Conservation (phyloP, 2,113 vertebrate species). For the Prietella phreatophila region DNA sequence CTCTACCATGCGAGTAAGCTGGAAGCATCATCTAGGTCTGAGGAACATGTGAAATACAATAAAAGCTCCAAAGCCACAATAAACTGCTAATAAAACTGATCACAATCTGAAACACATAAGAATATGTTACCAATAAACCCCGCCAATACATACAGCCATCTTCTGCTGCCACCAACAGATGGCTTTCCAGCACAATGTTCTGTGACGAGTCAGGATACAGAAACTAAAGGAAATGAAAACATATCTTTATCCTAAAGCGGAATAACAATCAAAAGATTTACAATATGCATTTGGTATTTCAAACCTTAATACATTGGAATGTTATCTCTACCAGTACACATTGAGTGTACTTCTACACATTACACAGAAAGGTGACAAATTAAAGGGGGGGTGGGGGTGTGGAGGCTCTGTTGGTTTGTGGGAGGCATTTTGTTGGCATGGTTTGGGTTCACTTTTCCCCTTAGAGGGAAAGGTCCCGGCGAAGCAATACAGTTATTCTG, state of each 20-base stretch:
- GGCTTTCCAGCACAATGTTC: conserved; percentile 73
- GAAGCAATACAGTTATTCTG: background rate
- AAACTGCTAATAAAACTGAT: background rate
- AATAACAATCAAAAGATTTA: background rate
- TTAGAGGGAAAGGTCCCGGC: background rate
- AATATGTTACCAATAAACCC: conserved; percentile 30
- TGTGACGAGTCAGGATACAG: conserved; percentile 74
- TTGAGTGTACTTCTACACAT: background rate
- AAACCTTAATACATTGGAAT: background rate
- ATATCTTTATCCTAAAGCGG: background rate
- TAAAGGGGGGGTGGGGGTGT: background rate
- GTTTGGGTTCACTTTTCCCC: background rate
- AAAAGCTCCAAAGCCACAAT: background rate
- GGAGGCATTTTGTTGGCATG: background rate
- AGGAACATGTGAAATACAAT: background rate
- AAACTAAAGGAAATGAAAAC: conserved; percentile 73
- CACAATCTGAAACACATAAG: background rate
- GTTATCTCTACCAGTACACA: background rate
- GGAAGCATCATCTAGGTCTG: background rate
- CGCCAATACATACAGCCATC: conserved; percentile 85
- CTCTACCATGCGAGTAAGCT: background rate
- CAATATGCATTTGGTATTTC: background rate
- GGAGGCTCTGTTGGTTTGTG: background rate
- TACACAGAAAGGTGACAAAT: background rate
- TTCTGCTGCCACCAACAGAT: conserved; percentile 85